phyloP scores from a whole-genome alignment of 2,888 invertebrate genomes.

The Temnothorax ravouxi region DNA sequence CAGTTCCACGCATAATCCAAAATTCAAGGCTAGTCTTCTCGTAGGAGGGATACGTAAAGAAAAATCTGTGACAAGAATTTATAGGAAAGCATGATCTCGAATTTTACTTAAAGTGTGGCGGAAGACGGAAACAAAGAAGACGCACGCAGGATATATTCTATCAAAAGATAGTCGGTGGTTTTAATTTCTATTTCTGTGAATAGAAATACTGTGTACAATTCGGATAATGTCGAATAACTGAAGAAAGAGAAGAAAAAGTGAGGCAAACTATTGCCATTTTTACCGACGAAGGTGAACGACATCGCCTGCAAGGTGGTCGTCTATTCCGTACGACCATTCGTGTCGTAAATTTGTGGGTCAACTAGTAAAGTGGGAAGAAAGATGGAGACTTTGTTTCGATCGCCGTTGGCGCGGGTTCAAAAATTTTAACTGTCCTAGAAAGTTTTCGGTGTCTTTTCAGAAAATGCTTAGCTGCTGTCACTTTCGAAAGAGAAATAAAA shows the following conservation, averaged over 20 bases:
- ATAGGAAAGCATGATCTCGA: neutral
- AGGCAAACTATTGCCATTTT: constrained; percentile 72
- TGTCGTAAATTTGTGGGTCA: constrained; percentile 77
- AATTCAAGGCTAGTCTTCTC: neutral
- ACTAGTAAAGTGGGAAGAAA: constrained; percentile 56
- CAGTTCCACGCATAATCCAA: neutral
- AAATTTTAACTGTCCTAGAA: constrained; percentile 28
- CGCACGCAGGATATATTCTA: neutral
- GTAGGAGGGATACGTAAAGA: neutral
- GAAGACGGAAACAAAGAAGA: neutral
- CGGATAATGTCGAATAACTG: neutral
- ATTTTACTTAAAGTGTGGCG: neutral
- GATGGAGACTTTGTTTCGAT: neutral
- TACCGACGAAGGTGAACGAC: constrained; percentile 80
- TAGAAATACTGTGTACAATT: neutral
- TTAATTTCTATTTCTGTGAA: neutral
- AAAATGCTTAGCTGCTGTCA: neutral
- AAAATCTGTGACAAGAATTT: neutral
- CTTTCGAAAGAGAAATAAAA: neutral
- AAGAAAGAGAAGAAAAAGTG: constrained; percentile 35
- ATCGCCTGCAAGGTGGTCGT: constrained; percentile 71
- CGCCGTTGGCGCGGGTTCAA: neutral
- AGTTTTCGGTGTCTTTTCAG: neutral
- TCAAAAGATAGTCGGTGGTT: neutral
- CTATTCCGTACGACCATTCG: constrained; percentile 71